phyloP scores from a whole-genome alignment of 2,797 vertebrate genomes.

The Mormyrops attenuatus region DNA sequence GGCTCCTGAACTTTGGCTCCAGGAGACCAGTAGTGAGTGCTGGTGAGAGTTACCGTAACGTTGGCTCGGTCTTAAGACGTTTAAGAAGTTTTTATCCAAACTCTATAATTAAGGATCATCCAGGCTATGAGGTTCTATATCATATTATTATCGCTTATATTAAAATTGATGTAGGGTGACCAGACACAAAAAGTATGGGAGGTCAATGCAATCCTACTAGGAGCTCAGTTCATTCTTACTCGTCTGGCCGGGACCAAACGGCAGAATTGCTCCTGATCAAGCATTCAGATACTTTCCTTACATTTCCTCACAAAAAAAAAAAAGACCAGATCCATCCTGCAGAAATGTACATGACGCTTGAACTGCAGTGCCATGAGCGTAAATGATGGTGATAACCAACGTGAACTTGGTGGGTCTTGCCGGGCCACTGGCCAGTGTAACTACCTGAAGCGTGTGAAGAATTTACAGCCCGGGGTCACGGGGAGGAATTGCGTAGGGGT shows the following conservation, averaged over 20 bases:
- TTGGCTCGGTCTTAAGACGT: background rate
- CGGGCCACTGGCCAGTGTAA: conserved; percentile 44
- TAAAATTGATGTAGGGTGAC: background rate
- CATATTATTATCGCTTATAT: background rate
- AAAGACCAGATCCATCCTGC: background rate
- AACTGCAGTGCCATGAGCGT: conserved; percentile 36
- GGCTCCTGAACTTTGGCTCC: background rate
- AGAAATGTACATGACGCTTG: conserved; percentile 27
- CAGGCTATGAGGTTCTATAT: background rate
- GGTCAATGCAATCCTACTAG: background rate
- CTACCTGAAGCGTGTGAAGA: conserved; percentile 44
- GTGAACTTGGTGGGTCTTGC: conserved; percentile 35
- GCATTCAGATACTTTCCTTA: background rate
- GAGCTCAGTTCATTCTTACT: background rate
- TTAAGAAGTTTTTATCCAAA: background rate
- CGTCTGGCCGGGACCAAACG: background rate
- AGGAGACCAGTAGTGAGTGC: background rate
- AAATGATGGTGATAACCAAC: conserved; percentile 45
- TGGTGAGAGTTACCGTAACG: background rate
- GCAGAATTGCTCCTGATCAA: background rate
- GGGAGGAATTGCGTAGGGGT: conserved; percentile 45
- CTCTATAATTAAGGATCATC: background rate
- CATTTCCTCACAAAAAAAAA: background rate
- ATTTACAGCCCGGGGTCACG: conserved; percentile 50
- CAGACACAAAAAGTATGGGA: background rate